Conservation (phyloP, 1,140 invertebrate species). For the Camponotus floridanus region DNA sequence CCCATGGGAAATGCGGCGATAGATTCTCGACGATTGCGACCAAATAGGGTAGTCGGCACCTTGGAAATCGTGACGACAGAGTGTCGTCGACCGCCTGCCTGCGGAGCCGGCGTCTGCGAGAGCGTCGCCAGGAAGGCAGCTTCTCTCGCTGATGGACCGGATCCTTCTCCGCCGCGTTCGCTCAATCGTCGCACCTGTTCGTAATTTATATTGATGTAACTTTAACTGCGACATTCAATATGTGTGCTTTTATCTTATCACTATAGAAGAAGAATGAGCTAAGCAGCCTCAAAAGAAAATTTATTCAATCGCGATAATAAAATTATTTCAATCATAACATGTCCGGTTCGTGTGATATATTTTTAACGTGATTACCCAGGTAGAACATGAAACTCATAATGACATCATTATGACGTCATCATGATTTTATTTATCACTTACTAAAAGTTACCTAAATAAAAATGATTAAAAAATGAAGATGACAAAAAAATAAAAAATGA, state of each 20-base stretch:
- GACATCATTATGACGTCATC: too few species aligned
- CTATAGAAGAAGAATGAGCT: not conserved
- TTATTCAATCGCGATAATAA: too few species aligned
- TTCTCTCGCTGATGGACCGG: slow-evolving; percentile 89
- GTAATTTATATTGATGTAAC: not conserved
- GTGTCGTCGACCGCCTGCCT: slow-evolving; percentile 91
- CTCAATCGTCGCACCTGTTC: slow-evolving; percentile 90
- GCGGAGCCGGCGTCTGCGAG: slow-evolving; percentile 89
- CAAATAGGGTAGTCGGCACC: slow-evolving; percentile 91
- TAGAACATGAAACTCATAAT: too few species aligned
- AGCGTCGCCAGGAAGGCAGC: slow-evolving; percentile 93
- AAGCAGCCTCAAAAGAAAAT: not conserved
- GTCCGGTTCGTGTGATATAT: not conserved
- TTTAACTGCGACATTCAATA: not conserved
- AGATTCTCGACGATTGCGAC: slow-evolving; percentile 91
- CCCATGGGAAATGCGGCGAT: slow-evolving; percentile 91
- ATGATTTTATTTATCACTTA: too few species aligned
- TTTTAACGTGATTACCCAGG: too few species aligned
- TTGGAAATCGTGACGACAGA: slow-evolving; percentile 94
- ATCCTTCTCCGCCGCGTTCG: slow-evolving; percentile 91
- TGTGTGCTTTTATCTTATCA: not conserved
- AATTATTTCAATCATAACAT: not conserved
- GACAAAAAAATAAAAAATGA: too few species aligned
- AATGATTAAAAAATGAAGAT: too few species aligned
- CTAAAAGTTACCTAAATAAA: too few species aligned